These are phyloP conservation scores for Acanthosepion pharaonis DNA, from an alignment of 2,888 invertebrate genomes.

Conservation along the genomic window DNA sequence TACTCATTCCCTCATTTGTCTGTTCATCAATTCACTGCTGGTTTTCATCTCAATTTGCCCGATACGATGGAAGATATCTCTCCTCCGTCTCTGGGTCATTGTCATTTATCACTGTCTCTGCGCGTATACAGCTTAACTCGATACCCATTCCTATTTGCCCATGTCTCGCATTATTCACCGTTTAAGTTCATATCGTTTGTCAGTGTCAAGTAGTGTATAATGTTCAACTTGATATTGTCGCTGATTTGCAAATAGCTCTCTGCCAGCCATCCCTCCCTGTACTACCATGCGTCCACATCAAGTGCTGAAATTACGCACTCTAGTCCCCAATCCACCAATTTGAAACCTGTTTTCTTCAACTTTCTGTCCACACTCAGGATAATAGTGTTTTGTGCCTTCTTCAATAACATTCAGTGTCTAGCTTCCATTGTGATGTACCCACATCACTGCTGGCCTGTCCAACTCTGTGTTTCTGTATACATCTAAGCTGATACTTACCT, in stretches of 20 bases:
- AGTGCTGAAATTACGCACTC: not conserved
- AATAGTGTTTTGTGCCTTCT: not conserved
- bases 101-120: constrained; percentile 22
- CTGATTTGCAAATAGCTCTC: not conserved
- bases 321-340: not conserved
- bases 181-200: constrained; percentile 33
- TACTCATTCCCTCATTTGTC: not conserved
- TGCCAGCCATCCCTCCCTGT: not conserved
- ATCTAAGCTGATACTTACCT: not conserved
- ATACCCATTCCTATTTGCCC: constrained; percentile 9
- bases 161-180: constrained; percentile 14
- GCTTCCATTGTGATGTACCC: not conserved
- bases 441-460: not conserved
- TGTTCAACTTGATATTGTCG: not conserved
- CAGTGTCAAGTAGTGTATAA: constrained; percentile 1
- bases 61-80: constrained; percentile 18
- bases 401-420: not conserved
- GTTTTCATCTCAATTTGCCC: not conserved
- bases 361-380: not conserved
- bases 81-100: not conserved
- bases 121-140: not conserved
- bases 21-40: constrained; percentile 9
- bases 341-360: not conserved
- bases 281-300: not conserved
- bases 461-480: not conserved